These are phyloP conservation scores for Acrocephalus arundinaceus DNA, from an alignment of 2,113 vertebrate genomes.

Conservation along the genomic window DNA sequence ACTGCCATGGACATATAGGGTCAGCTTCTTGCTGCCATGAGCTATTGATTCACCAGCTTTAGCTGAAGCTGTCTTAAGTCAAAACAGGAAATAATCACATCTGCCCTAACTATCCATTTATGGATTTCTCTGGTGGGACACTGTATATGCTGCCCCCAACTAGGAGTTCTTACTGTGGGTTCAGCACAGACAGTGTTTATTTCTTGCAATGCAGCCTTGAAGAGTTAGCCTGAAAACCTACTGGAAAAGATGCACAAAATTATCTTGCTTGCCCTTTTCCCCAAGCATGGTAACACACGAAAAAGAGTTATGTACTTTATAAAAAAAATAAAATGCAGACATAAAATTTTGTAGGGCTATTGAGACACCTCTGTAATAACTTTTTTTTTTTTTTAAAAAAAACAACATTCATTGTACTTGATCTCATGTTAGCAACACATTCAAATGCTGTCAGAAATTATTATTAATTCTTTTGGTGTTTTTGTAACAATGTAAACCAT, in stretches of 20 bases:
- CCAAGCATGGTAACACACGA: background rate
- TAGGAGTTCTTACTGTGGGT: background rate
- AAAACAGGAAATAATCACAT: background rate
- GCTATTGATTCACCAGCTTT: background rate
- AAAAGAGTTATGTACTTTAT: background rate
- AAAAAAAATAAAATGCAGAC: background rate
- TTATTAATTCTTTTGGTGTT: conserved; percentile 57
- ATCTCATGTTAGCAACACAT: conserved; percentile 16
- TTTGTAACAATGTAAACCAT: conserved; percentile 40
- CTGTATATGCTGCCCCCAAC: background rate
- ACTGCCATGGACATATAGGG: background rate
- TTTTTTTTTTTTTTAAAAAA: background rate
- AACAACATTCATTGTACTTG: background rate
- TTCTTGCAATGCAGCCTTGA: background rate
- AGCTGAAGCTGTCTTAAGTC: background rate
- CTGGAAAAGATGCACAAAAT: background rate
- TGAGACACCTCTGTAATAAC: background rate
- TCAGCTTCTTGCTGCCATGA: background rate
- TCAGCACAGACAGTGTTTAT: background rate
- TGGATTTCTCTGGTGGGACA: background rate
- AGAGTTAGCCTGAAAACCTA: background rate
- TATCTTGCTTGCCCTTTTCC: background rate
- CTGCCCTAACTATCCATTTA: background rate
- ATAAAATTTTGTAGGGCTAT: background rate
- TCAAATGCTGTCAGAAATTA: conserved; percentile 35